These are phyloP conservation scores for Ypsolopha sequella DNA, from an alignment of 2,888 invertebrate genomes.

Conservation along the genomic window DNA sequence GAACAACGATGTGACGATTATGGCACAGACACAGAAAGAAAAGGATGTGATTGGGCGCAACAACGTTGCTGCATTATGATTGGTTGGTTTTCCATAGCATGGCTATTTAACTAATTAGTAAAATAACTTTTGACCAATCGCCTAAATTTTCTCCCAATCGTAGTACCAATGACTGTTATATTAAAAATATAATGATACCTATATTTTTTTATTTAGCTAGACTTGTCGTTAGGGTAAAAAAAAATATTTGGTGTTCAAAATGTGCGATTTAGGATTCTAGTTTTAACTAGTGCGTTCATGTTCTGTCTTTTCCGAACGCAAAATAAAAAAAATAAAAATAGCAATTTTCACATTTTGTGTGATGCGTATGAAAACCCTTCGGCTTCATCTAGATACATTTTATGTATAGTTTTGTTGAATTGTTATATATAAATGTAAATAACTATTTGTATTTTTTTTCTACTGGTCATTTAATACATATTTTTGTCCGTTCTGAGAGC, in stretches of 20 bases:
- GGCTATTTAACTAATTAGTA: conserved; percentile 6
- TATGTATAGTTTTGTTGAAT: too few species aligned
- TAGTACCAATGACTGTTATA: conserved; percentile 58
- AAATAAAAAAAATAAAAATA: too few species aligned
- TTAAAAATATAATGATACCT: conserved; percentile 37
- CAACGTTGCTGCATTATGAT: conserved; percentile 24
- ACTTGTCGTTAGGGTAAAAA: conserved; percentile 54
- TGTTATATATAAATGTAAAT: too few species aligned
- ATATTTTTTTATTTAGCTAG: conserved; percentile 69
- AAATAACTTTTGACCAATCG: conserved; percentile 43
- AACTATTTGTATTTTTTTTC: too few species aligned
- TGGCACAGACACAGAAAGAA: too few species aligned
- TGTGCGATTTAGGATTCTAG: conserved; percentile 47
- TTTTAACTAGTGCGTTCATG: conserved; percentile 25
- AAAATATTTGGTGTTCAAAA: conserved; percentile 59
- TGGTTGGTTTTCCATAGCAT: conserved; percentile 7
- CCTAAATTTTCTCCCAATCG: conserved; percentile 38
- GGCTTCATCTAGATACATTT: too few species aligned
- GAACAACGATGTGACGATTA: not conserved
- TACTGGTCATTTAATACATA: too few species aligned
- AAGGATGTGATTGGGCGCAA: not conserved
- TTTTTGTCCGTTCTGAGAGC: too few species aligned
- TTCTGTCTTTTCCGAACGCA: too few species aligned
- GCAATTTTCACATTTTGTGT: too few species aligned
- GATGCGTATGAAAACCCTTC: too few species aligned